Conservation (phyloP, 2,888 invertebrate species). For the Bembecia ichneumoniformis region DNA sequence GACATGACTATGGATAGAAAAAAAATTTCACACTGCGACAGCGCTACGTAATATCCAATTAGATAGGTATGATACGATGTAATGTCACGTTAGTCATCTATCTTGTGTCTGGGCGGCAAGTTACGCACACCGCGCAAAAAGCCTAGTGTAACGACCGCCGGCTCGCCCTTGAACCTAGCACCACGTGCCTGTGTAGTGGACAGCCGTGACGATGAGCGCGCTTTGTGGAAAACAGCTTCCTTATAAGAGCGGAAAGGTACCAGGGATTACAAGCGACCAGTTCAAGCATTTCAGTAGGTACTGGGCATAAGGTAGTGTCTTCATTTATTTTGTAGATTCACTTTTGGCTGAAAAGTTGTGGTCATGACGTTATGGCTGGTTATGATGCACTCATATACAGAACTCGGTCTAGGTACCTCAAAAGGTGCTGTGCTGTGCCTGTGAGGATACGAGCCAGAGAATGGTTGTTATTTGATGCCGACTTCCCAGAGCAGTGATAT, state of each 20-base stretch:
- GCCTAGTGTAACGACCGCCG: conserved; percentile 13
- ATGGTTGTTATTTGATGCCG: too few species aligned
- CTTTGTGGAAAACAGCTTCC: background rate
- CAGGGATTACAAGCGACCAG: too few species aligned
- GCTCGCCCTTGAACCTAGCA: conserved; percentile 16
- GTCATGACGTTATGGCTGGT: too few species aligned
- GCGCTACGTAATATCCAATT: conserved; percentile 3
- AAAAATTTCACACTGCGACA: conserved; percentile 2
- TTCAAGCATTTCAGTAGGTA: too few species aligned
- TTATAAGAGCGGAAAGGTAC: background rate
- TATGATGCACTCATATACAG: too few species aligned
- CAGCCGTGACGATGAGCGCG: background rate
- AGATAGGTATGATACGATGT: conserved; percentile 1
- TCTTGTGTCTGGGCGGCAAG: conserved; percentile 29
- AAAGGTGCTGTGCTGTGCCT: too few species aligned
- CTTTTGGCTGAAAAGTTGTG: too few species aligned
- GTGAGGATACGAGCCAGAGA: too few species aligned
- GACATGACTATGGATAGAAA: background rate
- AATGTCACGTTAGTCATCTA: conserved; percentile 25
- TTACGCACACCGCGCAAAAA: conserved; percentile 17
- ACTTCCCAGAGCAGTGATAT: too few species aligned
- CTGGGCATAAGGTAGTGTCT: too few species aligned
- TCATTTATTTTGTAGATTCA: too few species aligned
- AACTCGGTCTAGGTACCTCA: too few species aligned
- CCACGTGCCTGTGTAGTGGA: conserved; percentile 5